A percentile compares a stretch with the other conserved stretches of the same genome.
These are phyloP conservation scores for Melinaea marsaeus DNA, from an alignment of 2,888 invertebrate genomes.

Conservation along the genomic window DNA sequence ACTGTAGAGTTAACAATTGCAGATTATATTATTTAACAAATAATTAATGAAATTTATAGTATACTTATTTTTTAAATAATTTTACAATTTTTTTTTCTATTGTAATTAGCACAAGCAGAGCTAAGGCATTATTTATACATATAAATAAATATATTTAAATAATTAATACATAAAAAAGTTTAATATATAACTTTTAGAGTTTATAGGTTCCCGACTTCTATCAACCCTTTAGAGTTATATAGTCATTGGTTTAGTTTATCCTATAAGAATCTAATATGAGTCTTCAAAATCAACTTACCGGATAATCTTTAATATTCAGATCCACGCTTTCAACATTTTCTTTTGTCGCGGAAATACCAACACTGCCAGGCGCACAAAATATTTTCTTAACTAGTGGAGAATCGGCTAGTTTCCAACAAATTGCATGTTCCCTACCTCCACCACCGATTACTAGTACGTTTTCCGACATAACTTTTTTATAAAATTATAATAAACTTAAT, in stretches of 20 bases:
- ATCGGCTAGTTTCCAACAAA: constrained; percentile 94
- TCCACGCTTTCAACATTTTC: constrained; percentile 83
- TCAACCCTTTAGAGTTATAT: background rate
- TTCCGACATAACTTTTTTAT: constrained; percentile 54
- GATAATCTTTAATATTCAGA: constrained; percentile 82
- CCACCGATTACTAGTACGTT: constrained; percentile 90
- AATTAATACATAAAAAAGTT: background rate
- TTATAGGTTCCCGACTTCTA: background rate
- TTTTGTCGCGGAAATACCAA: constrained; percentile 83
- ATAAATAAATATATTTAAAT: background rate
- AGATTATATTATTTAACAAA: too few relatives aligned
- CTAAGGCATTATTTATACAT: too few relatives aligned
- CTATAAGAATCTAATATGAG: background rate
- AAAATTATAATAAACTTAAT: constrained; percentile 12
- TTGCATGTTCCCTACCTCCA: constrained; percentile 97
- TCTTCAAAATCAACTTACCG: constrained; percentile 71
- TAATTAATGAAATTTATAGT: too few relatives aligned
- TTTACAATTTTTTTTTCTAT: too few relatives aligned
- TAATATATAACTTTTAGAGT: background rate
- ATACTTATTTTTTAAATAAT: too few relatives aligned
- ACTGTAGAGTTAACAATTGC: too few relatives aligned
- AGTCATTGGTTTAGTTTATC: constrained; percentile 4
- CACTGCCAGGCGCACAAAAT: constrained; percentile 93
- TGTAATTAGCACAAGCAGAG: too few relatives aligned
- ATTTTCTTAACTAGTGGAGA: constrained; percentile 84